Evolutionary conservation across 2,888 invertebrate species (phyloP), one percentile per base, ranked within the genome.

Genomic region (Pecten maximus): DNA sequence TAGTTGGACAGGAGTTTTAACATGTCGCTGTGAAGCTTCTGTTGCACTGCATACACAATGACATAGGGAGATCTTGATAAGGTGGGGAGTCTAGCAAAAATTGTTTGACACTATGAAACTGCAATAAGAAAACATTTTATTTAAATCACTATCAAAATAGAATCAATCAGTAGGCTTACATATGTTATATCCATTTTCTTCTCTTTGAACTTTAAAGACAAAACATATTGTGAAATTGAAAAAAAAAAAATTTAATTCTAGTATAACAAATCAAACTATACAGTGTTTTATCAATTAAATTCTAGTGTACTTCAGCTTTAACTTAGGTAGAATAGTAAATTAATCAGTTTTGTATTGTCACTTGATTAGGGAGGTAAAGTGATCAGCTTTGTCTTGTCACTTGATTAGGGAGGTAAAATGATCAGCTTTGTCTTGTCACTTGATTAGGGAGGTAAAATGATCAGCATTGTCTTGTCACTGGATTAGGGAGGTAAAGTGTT

Each of bases 1-100:
- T 39, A 1, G 54, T 50, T 12, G 54, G 40, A 50, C 54, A 28
- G 74, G 74, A 28, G 35, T 74, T 35, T 74, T 28, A 74, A 28
- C 74, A 74, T 74, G 54, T 54, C 54, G n/a, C 54, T 54, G 28
- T 23, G 23, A 60, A n/a, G n/a, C 10, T 28, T 74, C 74, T 74
- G 74, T 74, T 74, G 74, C 74, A 74, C 35, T 74, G 74, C 74
- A 74, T 74, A 74, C 15, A 15, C 35, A 74, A 74, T 74, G 35
- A 74, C 74, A 74, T 35, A 10, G 74, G 10, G 74, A 35, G 74
- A 74, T 35, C 35, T 74, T 28, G 74, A 74, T 74, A 74, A 74
- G 74, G 74, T 8, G 74, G 12, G 35, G 74, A 35, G 74, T 10
- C 74, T 74, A 10, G 74, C 28, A 35, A 35, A 35, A 10, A 35